These are phyloP conservation scores for Xerus inauris DNA, from an alignment of 2,113 vertebrate genomes.

Conservation along the genomic window DNA sequence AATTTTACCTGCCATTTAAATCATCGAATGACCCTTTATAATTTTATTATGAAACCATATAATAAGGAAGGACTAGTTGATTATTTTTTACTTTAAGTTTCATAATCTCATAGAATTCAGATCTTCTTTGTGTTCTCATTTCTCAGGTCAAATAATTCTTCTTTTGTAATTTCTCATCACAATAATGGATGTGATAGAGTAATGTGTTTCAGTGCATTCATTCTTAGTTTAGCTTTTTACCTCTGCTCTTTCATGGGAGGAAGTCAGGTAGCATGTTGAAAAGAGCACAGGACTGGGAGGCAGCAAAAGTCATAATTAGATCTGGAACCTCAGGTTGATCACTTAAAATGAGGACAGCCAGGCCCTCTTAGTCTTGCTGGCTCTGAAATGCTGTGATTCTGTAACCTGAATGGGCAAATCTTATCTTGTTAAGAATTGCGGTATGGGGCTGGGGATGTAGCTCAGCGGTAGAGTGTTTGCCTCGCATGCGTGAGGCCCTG, in stretches of 20 bases:
- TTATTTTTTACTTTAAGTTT: slow-evolving; percentile 81
- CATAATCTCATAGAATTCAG: slow-evolving; percentile 80
- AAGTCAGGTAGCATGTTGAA: neutral
- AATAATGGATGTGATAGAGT: slow-evolving; percentile 51
- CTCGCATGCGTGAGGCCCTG: too few species aligned
- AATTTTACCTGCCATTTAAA: slow-evolving; percentile 80
- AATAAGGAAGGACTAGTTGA: slow-evolving; percentile 81
- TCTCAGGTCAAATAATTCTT: slow-evolving; percentile 73
- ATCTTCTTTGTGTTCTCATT: slow-evolving; percentile 79
- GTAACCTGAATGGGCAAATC: neutral
- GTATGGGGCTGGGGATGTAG: too few species aligned
- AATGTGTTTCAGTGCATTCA: slow-evolving; percentile 54
- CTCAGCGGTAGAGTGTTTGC: too few species aligned
- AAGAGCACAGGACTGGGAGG: neutral
- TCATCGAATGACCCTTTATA: slow-evolving; percentile 75
- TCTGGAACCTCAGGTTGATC: slow-evolving; percentile 12
- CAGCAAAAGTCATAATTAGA: neutral
- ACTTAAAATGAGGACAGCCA: neutral
- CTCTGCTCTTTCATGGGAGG: slow-evolving; percentile 3
- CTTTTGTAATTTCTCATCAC: slow-evolving; percentile 63
- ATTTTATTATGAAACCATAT: slow-evolving; percentile 78
- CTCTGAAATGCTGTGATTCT: neutral
- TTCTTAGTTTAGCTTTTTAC: slow-evolving; percentile 60
- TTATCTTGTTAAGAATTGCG: neutral
- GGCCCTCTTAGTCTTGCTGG: neutral